Percentiles rank a stretch among this genome's conserved stretches.
phyloP scores from a whole-genome alignment of 2,888 invertebrate genomes.

The Cantharis rufa region DNA sequence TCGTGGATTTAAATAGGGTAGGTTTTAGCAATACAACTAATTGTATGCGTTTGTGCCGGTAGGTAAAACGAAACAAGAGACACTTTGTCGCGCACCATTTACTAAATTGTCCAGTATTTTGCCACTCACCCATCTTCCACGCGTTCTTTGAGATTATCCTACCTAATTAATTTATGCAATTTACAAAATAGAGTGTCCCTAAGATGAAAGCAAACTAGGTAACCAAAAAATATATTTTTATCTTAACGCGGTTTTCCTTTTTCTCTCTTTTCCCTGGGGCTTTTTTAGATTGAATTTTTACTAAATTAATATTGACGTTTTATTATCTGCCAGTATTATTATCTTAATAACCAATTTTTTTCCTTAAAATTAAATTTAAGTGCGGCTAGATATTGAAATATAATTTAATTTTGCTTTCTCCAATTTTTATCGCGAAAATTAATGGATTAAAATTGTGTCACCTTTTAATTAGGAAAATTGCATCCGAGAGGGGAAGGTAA shows the following conservation, averaged over 20 bases:
- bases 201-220: conserved; percentile 9
- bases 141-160: conserved; percentile 17
- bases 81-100: conserved; percentile 25
- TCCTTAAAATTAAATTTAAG: background rate
- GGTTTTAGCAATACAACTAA: conserved; percentile 16
- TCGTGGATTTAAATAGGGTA: conserved; percentile 2
- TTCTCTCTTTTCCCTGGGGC: conserved; percentile 13
- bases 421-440: background rate
- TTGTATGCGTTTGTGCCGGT: conserved; percentile 12
- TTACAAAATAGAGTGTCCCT: conserved; percentile 15
- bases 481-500: background rate
- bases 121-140: conserved; percentile 15
- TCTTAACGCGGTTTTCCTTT: conserved; percentile 10
- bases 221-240: conserved; percentile 7
- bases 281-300: conserved; percentile 6
- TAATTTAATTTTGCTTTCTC: background rate
- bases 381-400: background rate
- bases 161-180: conserved; percentile 25
- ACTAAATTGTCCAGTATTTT: conserved; percentile 21
- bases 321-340: background rate
- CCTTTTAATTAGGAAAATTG: background rate
- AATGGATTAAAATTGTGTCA: background rate
- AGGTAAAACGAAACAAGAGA: conserved; percentile 17
- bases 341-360: background rate
- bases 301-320: conserved; percentile 14